Percentiles rank a stretch among this genome's conserved stretches.
Evolutionary conservation across 2,797 vertebrate species (phyloP).

Genomic region (Betta splendens): DNA sequence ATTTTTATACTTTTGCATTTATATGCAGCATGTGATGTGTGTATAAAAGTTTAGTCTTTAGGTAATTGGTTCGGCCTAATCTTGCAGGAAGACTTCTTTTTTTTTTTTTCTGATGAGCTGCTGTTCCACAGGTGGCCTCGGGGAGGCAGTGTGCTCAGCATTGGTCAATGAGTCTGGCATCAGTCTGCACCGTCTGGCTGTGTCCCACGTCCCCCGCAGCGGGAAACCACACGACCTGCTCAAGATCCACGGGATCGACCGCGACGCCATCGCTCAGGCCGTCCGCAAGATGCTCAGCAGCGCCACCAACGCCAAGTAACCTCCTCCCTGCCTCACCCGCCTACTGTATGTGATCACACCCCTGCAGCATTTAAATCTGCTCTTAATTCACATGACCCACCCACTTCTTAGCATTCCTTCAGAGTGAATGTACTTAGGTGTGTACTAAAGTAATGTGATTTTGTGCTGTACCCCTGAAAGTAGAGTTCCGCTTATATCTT

Average conservation of each 20-base stretch:
- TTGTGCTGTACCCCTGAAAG: conserved; percentile 72
- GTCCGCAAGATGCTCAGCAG: conserved; percentile 80
- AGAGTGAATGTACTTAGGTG: conserved; percentile 68
- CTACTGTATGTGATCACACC: conserved; percentile 28
- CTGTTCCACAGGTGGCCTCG: conserved; percentile 82
- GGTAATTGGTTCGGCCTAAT: rapidly evolving
- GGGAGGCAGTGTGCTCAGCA: conserved; percentile 84
- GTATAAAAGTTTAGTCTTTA: not conserved
- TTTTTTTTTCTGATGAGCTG: conserved; percentile 15
- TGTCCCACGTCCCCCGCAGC: conserved; percentile 78
- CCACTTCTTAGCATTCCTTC: conserved; percentile 55
- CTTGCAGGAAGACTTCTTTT: not conserved
- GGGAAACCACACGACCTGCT: conserved; percentile 83
- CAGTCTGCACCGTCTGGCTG: conserved; percentile 80
- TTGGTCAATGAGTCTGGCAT: conserved; percentile 82
- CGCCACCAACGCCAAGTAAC: conserved; percentile 78
- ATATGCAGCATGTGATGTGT: conserved; percentile 1
- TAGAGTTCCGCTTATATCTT: conserved; percentile 61
- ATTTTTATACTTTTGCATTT: too few species aligned
- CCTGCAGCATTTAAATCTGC: conserved; percentile 38
- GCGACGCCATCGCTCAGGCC: conserved; percentile 78
- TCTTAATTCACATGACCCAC: conserved; percentile 61
- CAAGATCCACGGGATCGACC: conserved; percentile 83
- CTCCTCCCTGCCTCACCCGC: conserved; percentile 42
- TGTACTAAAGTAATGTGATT: conserved; percentile 72